Evolutionary conservation across 2,888 invertebrate species (phyloP).

Genomic region (Cataglyphis rosenhaueri): DNA sequence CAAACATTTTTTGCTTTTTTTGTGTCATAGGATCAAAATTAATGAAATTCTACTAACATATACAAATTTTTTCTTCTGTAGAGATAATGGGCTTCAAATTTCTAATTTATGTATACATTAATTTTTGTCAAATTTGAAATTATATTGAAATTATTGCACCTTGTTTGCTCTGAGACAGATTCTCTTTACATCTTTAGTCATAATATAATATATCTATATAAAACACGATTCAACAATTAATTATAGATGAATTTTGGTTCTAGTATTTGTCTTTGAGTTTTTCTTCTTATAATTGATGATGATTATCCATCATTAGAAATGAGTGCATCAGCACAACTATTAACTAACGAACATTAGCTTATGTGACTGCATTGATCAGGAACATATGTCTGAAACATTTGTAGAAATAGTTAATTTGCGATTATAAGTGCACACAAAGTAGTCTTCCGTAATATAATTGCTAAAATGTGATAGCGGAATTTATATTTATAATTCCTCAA

Average conservation of each 20-base stretch:
- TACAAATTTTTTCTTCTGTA: background rate
- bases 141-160: constrained; percentile 49
- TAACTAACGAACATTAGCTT: constrained; percentile 52
- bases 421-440: constrained; percentile 42
- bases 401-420: constrained; percentile 45
- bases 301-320: constrained; percentile 55
- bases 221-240: constrained; percentile 70
- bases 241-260: constrained; percentile 70
- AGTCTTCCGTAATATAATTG: constrained; percentile 15
- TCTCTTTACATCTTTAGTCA: constrained; percentile 65
- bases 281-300: constrained; percentile 62
- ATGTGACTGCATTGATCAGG: constrained; percentile 36
- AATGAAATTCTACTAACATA: too few relatives aligned
- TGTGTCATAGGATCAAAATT: background rate
- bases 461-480: constrained; percentile 41
- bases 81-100: constrained; percentile 36
- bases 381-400: constrained; percentile 47
- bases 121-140: constrained; percentile 49
- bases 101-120: constrained; percentile 29
- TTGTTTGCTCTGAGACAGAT: constrained; percentile 63
- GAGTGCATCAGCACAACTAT: constrained; percentile 49
- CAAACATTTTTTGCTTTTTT: background rate
- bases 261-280: constrained; percentile 61
- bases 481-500: constrained; percentile 39
- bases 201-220: constrained; percentile 75